Conservation (phyloP, 2,888 invertebrate genomes). For the Cosmia trapezina region DNA sequence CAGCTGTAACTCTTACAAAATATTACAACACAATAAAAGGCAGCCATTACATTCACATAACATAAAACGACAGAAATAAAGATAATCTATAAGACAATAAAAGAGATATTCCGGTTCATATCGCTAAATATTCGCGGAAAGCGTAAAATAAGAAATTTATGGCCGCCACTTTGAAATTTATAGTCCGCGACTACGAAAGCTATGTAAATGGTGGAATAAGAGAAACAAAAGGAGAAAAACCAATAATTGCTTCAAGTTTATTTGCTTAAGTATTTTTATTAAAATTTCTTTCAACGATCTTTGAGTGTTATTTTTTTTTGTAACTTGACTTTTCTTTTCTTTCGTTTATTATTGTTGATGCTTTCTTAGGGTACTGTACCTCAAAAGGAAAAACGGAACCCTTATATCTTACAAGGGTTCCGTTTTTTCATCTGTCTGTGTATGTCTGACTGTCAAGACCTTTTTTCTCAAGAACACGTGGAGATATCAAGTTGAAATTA, state of each 20-base stretch:
- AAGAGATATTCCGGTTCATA: slow-evolving; percentile 64
- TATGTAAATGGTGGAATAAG: slow-evolving; percentile 67
- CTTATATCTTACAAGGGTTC: too few species aligned
- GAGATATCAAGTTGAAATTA: too few species aligned
- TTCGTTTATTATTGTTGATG: not conserved
- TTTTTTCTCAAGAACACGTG: too few species aligned
- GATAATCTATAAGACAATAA: slow-evolving; percentile 63
- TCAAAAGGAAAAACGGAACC: too few species aligned
- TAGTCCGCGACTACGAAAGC: slow-evolving; percentile 62
- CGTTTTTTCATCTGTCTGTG: too few species aligned
- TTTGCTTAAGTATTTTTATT: slow-evolving; percentile 61
- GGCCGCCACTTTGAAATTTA: slow-evolving; percentile 67
- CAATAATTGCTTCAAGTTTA: slow-evolving; percentile 68
- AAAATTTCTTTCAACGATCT: slow-evolving; percentile 55
- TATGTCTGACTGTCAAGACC: too few species aligned
- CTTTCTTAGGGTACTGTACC: not conserved
- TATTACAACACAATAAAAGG: slow-evolving; percentile 52
- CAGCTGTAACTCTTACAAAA: slow-evolving; percentile 22
- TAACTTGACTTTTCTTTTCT: slow-evolving; percentile 16
- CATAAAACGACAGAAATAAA: slow-evolving; percentile 57
- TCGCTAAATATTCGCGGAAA: slow-evolving; percentile 67
- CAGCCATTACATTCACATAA: slow-evolving; percentile 40
- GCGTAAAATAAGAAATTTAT: slow-evolving; percentile 74
- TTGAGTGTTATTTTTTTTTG: slow-evolving; percentile 28
- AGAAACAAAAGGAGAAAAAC: slow-evolving; percentile 61